A percentile compares a stretch with the other conserved stretches of the same genome.
Evolutionary conservation across 1,140 invertebrate genomes (phyloP).

Genomic region (Drosophila persimilis): DNA sequence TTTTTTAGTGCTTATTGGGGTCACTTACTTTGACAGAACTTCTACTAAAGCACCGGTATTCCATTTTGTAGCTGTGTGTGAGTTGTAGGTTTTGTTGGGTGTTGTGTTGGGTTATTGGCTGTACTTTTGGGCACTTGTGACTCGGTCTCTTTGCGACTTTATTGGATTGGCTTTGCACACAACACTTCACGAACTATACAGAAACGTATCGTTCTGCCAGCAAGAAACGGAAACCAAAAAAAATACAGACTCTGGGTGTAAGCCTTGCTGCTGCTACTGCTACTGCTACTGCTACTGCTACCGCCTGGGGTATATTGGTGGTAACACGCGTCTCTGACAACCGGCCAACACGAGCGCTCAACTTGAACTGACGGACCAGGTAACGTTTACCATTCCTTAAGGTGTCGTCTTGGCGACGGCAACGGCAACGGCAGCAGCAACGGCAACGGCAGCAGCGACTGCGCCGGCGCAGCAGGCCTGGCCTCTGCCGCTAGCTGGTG

Average conservation of each 20-base stretch:
- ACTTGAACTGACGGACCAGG: slow-evolving; percentile 78
- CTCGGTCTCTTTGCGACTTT: slow-evolving; percentile 24
- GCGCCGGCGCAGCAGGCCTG: slow-evolving; percentile 23
- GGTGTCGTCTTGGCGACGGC: slow-evolving; percentile 36
- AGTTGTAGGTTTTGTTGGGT: slow-evolving; percentile 30
- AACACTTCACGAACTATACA: slow-evolving; percentile 37
- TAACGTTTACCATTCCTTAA: slow-evolving; percentile 82
- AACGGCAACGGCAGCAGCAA: neutral
- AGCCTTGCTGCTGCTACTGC: neutral
- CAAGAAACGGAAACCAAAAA: too few species aligned
- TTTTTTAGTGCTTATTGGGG: slow-evolving; percentile 75
- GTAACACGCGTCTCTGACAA: slow-evolving; percentile 41
- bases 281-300: too few species aligned
- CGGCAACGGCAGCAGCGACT: slow-evolving; percentile 3
- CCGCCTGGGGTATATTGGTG: slow-evolving; percentile 12
- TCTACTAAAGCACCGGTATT: slow-evolving; percentile 83
- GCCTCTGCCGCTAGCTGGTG: slow-evolving; percentile 39
- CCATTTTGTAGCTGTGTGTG: slow-evolving; percentile 73
- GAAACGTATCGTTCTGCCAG: slow-evolving; percentile 3
- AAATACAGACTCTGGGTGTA: too few species aligned
- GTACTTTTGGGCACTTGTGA: slow-evolving; percentile 57
- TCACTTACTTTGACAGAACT: slow-evolving; percentile 83
- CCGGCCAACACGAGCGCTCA: slow-evolving; percentile 80
- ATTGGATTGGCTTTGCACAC: slow-evolving; percentile 36
- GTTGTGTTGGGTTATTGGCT: slow-evolving; percentile 55